phyloP scores from a whole-genome alignment of 2,113 vertebrate species.

The Nesoenas mayeri region DNA sequence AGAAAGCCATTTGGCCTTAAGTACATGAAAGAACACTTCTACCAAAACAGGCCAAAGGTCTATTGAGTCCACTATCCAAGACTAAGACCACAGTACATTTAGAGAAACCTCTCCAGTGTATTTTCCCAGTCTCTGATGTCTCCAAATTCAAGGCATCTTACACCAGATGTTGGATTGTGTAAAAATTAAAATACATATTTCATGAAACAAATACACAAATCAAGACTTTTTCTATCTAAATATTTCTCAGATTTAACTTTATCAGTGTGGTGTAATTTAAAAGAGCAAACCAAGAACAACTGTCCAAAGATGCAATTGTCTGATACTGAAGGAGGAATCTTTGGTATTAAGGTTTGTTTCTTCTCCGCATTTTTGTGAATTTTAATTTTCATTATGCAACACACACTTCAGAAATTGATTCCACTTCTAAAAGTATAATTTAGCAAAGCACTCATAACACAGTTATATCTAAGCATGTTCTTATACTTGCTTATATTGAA shows the following conservation, averaged over 20 bases:
- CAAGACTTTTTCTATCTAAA: not conserved
- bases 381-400: not conserved
- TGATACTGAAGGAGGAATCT: not conserved
- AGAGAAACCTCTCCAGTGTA: not conserved
- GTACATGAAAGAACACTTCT: not conserved
- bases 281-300: not conserved
- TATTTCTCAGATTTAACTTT: not conserved
- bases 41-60: not conserved
- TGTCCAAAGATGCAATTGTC: not conserved
- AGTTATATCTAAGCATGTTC: not conserved
- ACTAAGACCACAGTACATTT: not conserved
- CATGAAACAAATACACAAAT: not conserved
- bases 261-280: not conserved
- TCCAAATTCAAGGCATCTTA: not conserved
- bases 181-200: not conserved
- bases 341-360: not conserved
- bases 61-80: not conserved
- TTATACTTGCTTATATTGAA: not conserved
- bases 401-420: fast-evolving
- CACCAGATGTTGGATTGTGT: not conserved
- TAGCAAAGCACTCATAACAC: not conserved
- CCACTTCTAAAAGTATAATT: not conserved
- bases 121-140: not conserved
- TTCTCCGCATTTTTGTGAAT: not conserved
- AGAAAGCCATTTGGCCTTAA: not conserved